phyloP scores from a whole-genome alignment of 2,113 vertebrate species.

The Micronycteris hirsuta region DNA sequence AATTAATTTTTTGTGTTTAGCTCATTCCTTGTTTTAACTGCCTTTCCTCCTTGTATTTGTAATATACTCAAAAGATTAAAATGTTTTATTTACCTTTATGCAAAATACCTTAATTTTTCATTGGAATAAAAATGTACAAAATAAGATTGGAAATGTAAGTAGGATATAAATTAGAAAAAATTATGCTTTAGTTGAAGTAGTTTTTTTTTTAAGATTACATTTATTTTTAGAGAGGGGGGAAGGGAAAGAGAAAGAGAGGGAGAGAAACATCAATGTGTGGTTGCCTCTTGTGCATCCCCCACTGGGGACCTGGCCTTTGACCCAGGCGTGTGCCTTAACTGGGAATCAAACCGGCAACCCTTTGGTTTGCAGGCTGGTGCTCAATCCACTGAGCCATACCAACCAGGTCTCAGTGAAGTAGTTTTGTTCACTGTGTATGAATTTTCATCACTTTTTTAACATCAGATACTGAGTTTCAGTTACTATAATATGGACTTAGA shows the following conservation, averaged over 20 bases:
- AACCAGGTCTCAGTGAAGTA: neutral
- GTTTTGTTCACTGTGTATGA: neutral
- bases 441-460: neutral
- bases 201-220: neutral
- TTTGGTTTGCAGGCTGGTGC: too few species aligned
- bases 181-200: neutral
- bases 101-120: neutral
- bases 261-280: too few species aligned
- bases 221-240: neutral
- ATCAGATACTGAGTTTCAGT: neutral
- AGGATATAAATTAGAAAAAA: neutral
- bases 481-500: neutral
- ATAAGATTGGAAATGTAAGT: neutral
- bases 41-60: neutral
- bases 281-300: too few species aligned
- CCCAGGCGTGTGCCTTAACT: too few species aligned
- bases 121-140: neutral
- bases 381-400: too few species aligned
- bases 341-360: too few species aligned
- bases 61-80: neutral
- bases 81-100: constrained; percentile 7
- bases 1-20: neutral
- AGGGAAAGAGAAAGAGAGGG: too few species aligned
- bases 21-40: neutral
- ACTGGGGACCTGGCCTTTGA: too few species aligned